Evolutionary conservation across 2,888 invertebrate genomes (phyloP).

Genomic region (Falcaria lacertinaria): DNA sequence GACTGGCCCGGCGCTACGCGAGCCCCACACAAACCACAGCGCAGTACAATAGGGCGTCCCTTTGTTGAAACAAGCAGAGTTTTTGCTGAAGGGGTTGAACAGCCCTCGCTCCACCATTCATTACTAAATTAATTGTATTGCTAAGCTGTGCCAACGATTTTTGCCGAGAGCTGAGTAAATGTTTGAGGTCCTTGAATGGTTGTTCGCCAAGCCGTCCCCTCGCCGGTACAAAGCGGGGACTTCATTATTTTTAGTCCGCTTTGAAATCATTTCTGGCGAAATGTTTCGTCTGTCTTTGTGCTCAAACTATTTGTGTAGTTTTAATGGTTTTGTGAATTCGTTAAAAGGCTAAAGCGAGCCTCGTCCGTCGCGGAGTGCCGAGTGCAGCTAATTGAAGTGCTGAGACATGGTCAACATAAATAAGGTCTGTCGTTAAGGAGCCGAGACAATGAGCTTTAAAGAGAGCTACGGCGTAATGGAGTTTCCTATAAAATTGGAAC

Average conservation of each 20-base stretch:
- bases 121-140: conserved; percentile 3
- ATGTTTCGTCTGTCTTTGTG: neutral
- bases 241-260: neutral
- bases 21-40: neutral
- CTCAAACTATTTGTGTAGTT: neutral
- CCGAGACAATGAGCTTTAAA: too few relatives aligned
- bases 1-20: neutral
- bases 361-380: neutral
- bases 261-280: neutral
- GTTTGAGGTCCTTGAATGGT: neutral
- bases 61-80: neutral
- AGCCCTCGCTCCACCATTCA: neutral
- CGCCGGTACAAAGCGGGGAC: neutral
- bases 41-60: neutral
- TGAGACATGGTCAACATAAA: too few relatives aligned
- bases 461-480: too few relatives aligned
- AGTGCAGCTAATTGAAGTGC: too few relatives aligned
- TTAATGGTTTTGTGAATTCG: neutral
- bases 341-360: neutral
- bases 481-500: too few relatives aligned
- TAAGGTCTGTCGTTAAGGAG: too few relatives aligned
- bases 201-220: neutral
- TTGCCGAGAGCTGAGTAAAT: conserved; percentile 1
- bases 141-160: neutral
- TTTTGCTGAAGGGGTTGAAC: neutral